Percentiles rank a stretch among this genome's conserved stretches.
phyloP scores from a whole-genome alignment of 1,140 invertebrate species.

The Heliothis subflexa region DNA sequence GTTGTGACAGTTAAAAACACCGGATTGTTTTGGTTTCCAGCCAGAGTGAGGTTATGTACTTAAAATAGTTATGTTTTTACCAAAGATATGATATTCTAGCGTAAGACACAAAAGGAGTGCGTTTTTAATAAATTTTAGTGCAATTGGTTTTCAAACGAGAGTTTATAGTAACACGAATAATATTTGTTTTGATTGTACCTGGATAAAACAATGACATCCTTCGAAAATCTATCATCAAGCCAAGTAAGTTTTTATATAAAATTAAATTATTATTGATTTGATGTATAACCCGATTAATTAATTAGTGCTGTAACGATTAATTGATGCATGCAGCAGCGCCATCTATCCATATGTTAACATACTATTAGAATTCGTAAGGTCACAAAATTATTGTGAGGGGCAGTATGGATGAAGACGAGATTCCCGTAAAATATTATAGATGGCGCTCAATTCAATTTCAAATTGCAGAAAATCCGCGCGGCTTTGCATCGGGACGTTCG shows the following conservation, averaged over 20 bases:
- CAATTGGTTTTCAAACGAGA: no score
- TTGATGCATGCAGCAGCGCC: not conserved
- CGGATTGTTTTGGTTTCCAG: no score
- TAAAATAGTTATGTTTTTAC: no score
- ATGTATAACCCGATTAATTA: slow-evolving; percentile 6
- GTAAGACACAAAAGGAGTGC: no score
- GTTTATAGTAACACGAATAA: no score
- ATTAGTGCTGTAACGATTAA: not conserved
- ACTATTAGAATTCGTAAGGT: no score
- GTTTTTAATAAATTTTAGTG: no score
- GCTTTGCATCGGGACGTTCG: slow-evolving; percentile 79
- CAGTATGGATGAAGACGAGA: no score
- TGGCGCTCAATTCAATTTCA: slow-evolving; percentile 47
- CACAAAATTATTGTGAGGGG: no score
- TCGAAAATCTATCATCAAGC: slow-evolving; percentile 60
- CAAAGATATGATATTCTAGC: no score
- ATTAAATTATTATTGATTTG: not conserved
- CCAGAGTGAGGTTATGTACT: no score
- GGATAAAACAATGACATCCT: slow-evolving; percentile 57
- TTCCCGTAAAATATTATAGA: slow-evolving; percentile 43
- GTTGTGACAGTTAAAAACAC: no score
- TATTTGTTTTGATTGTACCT: not conserved
- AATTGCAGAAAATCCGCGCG: slow-evolving; percentile 83
- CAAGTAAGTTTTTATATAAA: slow-evolving; percentile 58
- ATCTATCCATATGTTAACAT: not conserved